These are phyloP conservation scores for Drosophila mimetica DNA, from an alignment of 2,888 invertebrate genomes.

Conservation along the genomic window DNA sequence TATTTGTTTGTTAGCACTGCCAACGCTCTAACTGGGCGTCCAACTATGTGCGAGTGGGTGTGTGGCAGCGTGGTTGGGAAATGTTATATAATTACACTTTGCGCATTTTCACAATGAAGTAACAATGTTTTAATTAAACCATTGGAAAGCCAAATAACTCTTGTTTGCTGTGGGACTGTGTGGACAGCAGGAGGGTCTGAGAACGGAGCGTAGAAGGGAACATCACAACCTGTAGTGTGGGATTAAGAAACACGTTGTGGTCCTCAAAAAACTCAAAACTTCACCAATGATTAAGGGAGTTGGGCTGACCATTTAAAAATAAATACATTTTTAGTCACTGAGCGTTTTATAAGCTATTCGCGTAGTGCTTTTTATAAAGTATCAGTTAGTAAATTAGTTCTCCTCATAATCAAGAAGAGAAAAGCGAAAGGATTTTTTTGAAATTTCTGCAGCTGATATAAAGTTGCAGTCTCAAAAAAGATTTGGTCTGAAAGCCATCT, in stretches of 20 bases:
- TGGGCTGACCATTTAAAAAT: too few relatives aligned
- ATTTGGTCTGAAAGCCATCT: too few relatives aligned
- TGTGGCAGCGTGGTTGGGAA: constrained; percentile 57
- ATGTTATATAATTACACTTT: constrained; percentile 81
- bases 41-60: constrained; percentile 12
- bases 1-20: constrained; percentile 71
- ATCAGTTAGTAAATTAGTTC: too few relatives aligned
- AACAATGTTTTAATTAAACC: constrained; percentile 80
- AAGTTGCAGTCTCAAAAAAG: too few relatives aligned
- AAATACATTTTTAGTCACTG: too few relatives aligned
- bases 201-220: constrained; percentile 15
- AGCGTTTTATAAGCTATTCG: too few relatives aligned
- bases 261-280: background rate
- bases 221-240: constrained; percentile 3
- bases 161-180: constrained; percentile 63
- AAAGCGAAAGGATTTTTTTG: too few relatives aligned
- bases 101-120: constrained; percentile 81
- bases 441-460: too few relatives aligned
- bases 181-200: constrained; percentile 11
- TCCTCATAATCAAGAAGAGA: too few relatives aligned
- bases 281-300: too few relatives aligned
- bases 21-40: constrained; percentile 35
- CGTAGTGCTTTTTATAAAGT: too few relatives aligned
- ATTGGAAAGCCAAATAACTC: constrained; percentile 80
- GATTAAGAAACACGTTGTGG: background rate